These are phyloP conservation scores for Cynoglossus semilaevis DNA, from an alignment of 2,113 vertebrate species.

Conservation along the genomic window DNA sequence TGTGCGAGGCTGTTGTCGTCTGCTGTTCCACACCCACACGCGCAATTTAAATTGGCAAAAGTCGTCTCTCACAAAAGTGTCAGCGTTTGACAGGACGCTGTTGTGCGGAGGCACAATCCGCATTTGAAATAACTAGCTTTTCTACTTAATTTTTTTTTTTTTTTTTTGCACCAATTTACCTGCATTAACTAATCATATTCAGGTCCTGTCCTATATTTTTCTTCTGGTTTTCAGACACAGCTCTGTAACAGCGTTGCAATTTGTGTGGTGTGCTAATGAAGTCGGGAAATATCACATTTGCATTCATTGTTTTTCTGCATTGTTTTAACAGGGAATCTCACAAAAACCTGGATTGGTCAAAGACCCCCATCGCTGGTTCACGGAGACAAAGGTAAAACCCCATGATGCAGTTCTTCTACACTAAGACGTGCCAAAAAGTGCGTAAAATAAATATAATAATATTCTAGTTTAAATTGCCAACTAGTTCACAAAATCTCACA, in stretches of 20 bases:
- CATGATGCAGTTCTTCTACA: background rate
- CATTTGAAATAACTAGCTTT: no score
- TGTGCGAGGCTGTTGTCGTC: conserved; percentile 25
- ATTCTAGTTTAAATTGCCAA: no score
- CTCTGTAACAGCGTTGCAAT: no score
- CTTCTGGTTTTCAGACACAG: no score
- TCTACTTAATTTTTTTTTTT: no score
- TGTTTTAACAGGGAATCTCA: conserved; percentile 79
- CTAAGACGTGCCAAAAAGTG: background rate
- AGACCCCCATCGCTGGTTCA: conserved; percentile 89
- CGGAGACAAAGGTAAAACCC: conserved; percentile 89
- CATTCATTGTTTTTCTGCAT: conserved; percentile 19
- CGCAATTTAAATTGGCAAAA: conserved; percentile 40
- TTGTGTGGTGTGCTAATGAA: background rate
- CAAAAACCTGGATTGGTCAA: conserved; percentile 77
- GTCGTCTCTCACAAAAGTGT: conserved; percentile 19
- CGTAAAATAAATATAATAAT: no score
- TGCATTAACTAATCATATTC: no score
- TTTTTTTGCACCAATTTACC: no score
- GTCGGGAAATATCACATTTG: conserved; percentile 2
- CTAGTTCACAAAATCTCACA: no score
- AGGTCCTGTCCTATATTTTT: no score
- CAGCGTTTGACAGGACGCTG: conserved; percentile 28
- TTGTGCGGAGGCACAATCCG: background rate
- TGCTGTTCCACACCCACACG: conserved; percentile 26